Evolutionary conservation across 2,113 vertebrate species (phyloP).

Genomic region (Tonatia bakeri): DNA sequence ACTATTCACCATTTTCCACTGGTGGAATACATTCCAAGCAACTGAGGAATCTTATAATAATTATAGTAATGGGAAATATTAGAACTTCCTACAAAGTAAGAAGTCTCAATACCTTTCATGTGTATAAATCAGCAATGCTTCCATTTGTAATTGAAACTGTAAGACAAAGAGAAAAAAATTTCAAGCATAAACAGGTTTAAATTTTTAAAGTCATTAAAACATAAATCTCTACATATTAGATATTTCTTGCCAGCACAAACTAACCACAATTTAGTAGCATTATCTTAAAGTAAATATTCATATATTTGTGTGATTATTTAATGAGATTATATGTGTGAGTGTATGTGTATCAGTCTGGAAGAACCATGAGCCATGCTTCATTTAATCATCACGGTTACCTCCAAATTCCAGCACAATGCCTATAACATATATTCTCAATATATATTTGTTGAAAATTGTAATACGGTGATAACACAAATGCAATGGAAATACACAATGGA

Average conservation of each 20-base stretch:
- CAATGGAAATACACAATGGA: background rate
- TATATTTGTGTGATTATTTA: background rate
- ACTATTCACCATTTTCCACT: conserved; percentile 40
- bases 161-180: background rate
- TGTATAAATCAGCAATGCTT: background rate
- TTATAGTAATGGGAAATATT: conserved; percentile 2
- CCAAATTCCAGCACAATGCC: background rate
- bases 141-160: background rate
- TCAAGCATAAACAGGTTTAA: background rate
- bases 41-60: conserved; percentile 34
- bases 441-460: conserved; percentile 13
- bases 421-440: background rate
- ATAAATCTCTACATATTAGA: background rate
- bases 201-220: background rate
- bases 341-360: background rate
- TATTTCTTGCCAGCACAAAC: background rate
- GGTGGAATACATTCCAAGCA: conserved; percentile 9
- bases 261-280: background rate
- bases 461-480: background rate
- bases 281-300: background rate
- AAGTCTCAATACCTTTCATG: background rate
- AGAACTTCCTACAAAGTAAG: conserved; percentile 8
- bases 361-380: background rate
- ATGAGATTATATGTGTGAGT: background rate
- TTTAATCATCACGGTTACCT: background rate